phyloP scores from a whole-genome alignment of 2,113 vertebrate genomes.

The Salvelinus namaycush region DNA sequence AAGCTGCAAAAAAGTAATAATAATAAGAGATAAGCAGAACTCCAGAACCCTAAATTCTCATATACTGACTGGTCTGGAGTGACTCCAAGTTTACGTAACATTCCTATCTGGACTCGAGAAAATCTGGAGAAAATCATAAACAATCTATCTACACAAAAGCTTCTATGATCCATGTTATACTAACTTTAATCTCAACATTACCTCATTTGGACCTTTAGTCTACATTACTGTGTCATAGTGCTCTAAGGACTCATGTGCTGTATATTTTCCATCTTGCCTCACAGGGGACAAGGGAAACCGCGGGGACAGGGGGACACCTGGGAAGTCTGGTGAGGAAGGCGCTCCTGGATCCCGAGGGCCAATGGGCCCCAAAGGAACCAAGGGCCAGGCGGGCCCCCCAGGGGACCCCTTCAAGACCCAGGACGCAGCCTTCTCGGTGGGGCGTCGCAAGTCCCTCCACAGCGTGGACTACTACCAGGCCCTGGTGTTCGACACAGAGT shows the following conservation, averaged over 20 bases:
- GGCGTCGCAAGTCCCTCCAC: conserved; percentile 87
- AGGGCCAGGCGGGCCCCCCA: conserved; percentile 82
- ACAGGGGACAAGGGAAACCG: conserved; percentile 92
- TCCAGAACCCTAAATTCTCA: background rate
- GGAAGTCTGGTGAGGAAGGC: conserved; percentile 85
- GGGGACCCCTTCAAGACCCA: conserved; percentile 83
- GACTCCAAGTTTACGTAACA: background rate
- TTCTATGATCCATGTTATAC: background rate
- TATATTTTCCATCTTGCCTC: background rate
- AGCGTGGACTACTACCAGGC: conserved; percentile 86
- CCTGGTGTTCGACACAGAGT: conserved; percentile 87
- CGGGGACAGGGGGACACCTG: conserved; percentile 84
- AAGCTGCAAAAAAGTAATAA: background rate
- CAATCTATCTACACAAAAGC: background rate
- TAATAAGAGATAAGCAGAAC: background rate
- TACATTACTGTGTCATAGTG: background rate
- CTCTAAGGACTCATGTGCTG: too few species aligned
- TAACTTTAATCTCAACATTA: background rate
- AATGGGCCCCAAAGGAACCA: conserved; percentile 81
- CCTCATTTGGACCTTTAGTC: background rate
- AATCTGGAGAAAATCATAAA: background rate
- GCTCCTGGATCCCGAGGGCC: conserved; percentile 66
- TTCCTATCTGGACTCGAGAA: background rate
- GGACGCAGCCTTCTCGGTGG: conserved; percentile 86
- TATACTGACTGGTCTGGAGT: background rate